phyloP scores from a whole-genome alignment of 1,140 invertebrate genomes.

The Leptonema lineaticorne region DNA sequence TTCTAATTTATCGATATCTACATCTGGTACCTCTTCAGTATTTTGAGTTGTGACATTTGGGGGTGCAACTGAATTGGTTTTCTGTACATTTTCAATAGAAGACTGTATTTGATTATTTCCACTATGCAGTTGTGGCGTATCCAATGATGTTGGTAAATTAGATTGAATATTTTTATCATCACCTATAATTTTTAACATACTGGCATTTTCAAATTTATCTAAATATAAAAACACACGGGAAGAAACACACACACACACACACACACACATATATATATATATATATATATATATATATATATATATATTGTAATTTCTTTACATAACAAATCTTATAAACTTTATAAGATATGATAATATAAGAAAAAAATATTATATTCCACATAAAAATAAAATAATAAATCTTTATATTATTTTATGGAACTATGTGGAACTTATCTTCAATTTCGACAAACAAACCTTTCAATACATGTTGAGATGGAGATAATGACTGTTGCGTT shows the following conservation, averaged over 20 bases:
- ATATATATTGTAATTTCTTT: not conserved
- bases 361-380: constrained; percentile 43
- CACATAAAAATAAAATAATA: constrained; percentile 51
- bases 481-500: constrained; percentile 5
- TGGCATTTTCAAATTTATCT: not conserved
- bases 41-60: constrained; percentile 34
- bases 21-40: constrained; percentile 71
- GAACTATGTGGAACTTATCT: constrained; percentile 49
- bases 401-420: constrained; percentile 50
- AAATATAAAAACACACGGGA: not conserved
- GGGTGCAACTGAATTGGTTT: not conserved
- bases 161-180: not conserved
- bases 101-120: not conserved
- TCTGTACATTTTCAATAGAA: not conserved
- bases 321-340: not conserved
- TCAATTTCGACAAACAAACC: constrained; percentile 23
- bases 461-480: constrained; percentile 41
- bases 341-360: not conserved
- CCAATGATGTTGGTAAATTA: not conserved
- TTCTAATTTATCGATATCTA: constrained; percentile 80
- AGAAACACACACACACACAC: too few species aligned
- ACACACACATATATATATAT: too few species aligned
- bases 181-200: not conserved
- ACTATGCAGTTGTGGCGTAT: not conserved
- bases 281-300: too few species aligned